Evolutionary conservation across 1,140 invertebrate genomes (phyloP).

Genomic region (Tetragonula clypearis): DNA sequence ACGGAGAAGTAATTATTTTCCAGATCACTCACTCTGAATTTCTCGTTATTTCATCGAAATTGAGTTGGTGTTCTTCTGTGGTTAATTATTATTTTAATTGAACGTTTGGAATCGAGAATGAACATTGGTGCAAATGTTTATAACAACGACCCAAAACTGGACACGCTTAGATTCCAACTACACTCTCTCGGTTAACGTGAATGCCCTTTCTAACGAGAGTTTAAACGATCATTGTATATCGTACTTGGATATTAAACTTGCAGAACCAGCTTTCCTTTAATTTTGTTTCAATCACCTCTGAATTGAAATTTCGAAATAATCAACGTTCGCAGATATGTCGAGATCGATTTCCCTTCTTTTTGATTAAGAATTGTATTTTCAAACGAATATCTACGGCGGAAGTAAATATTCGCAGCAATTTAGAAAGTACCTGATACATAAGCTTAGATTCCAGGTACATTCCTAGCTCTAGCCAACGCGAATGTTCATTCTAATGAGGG

Average conservation of each 20-base stretch:
- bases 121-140: not conserved
- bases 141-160: not conserved
- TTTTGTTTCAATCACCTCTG: not conserved
- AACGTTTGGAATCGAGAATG: not conserved
- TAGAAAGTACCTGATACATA: not conserved
- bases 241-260: not conserved
- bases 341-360: not conserved
- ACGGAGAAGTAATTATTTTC: not conserved
- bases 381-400: not conserved
- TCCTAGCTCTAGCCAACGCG: not conserved
- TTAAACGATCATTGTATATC: not conserved
- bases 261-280: not conserved
- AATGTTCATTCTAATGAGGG: conserved; percentile 43
- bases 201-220: not conserved
- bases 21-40: not conserved
- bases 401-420: not conserved
- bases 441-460: not conserved
- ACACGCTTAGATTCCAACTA: not conserved
- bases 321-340: too few species aligned
- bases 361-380: not conserved
- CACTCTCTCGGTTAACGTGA: not conserved
- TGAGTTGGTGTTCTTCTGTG: not conserved
- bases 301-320: not conserved
- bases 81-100: not conserved
- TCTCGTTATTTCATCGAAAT: not conserved